These are phyloP conservation scores for Andrena flavipes DNA, from an alignment of 2,888 invertebrate genomes.

Conservation along the genomic window DNA sequence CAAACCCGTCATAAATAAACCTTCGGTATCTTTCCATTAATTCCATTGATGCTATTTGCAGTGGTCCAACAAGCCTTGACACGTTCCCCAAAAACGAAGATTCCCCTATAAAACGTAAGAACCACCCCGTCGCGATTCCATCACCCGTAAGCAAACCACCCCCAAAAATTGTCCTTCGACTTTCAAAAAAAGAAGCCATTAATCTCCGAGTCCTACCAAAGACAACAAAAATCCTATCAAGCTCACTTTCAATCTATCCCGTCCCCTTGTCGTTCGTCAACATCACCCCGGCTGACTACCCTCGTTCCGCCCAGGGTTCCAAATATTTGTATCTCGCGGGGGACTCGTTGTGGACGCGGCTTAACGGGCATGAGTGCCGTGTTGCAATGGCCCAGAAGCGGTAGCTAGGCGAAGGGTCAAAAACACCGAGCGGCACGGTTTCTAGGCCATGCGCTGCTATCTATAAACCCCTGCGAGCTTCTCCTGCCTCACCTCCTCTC, in stretches of 20 bases:
- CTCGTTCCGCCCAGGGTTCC: not conserved
- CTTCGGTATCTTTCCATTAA: too few relatives aligned
- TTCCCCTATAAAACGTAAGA: too few relatives aligned
- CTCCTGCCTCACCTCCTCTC: conserved; percentile 55
- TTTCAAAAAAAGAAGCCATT: too few relatives aligned
- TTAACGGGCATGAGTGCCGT: conserved; percentile 73
- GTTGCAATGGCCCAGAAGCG: conserved; percentile 85
- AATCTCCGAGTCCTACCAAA: not conserved
- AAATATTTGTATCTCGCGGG: not conserved
- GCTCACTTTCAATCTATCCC: conserved; percentile 17
- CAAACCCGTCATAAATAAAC: too few relatives aligned
- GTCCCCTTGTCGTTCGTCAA: not conserved
- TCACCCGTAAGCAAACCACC: too few relatives aligned
- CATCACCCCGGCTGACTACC: not conserved
- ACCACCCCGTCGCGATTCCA: too few relatives aligned
- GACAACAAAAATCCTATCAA: not conserved
- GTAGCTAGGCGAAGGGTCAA: conserved; percentile 85
- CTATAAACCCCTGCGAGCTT: conserved; percentile 84
- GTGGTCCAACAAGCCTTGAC: too few relatives aligned
- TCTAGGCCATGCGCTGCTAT: conserved; percentile 85
- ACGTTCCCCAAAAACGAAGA: too few relatives aligned
- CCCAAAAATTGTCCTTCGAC: too few relatives aligned
- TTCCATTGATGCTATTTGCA: too few relatives aligned
- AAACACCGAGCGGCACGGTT: conserved; percentile 84
- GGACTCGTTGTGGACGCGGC: conserved; percentile 64